These are phyloP conservation scores for Cydia pomonella DNA, from an alignment of 1,140 invertebrate species.

Conservation along the genomic window DNA sequence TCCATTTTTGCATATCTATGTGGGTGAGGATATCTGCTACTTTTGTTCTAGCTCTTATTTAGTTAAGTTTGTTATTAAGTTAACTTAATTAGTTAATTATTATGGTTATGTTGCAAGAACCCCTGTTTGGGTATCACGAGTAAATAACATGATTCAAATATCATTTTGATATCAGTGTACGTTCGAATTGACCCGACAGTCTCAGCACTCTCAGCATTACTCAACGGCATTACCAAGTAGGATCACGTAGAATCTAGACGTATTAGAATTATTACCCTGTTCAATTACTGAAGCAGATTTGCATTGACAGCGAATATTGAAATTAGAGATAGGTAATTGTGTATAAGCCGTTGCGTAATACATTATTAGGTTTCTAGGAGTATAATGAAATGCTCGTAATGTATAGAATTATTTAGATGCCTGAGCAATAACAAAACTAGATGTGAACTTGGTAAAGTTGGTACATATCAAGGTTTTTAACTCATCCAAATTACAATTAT, in stretches of 20 bases:
- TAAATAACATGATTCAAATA: too few relatives aligned
- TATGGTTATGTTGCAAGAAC: too few relatives aligned
- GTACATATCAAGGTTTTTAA: too few relatives aligned
- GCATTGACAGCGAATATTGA: background rate
- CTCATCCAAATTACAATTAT: too few relatives aligned
- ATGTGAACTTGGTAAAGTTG: background rate
- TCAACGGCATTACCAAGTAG: background rate
- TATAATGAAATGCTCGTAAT: background rate
- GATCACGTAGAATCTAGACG: slow-evolving; percentile 10
- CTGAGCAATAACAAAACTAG: background rate
- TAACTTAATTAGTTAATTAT: too few relatives aligned
- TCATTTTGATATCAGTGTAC: too few relatives aligned
- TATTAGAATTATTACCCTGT: slow-evolving; percentile 1
- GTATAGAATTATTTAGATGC: background rate
- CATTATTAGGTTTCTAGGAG: background rate
- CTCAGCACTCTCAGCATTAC: background rate
- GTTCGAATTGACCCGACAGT: background rate
- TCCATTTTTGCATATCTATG: too few relatives aligned
- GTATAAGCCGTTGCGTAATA: background rate
- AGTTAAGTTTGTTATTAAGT: too few relatives aligned
- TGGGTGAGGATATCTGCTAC: too few relatives aligned
- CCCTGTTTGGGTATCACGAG: too few relatives aligned
- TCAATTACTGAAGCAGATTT: slow-evolving; percentile 7
- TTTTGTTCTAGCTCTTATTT: too few relatives aligned
- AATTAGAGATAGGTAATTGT: slow-evolving; percentile 7